Evolutionary conservation across 1,140 invertebrate species (phyloP).

Genomic region (Orchestia grillus): DNA sequence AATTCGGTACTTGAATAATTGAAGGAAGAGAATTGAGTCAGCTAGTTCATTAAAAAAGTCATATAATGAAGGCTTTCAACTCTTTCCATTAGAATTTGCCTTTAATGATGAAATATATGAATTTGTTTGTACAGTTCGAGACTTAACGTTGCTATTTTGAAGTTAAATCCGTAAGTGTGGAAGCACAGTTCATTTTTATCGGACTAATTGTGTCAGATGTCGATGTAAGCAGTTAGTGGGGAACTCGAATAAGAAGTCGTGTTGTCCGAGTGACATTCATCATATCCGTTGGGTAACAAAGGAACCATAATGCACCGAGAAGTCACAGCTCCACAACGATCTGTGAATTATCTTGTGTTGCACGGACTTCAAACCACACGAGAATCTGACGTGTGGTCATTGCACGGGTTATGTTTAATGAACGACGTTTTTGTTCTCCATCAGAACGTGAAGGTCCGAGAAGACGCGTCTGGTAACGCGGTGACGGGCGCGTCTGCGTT

Average conservation of each 20-base stretch:
- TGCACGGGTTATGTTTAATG: neutral
- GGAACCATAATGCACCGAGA: no score
- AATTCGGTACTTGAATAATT: neutral
- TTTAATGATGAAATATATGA: no score
- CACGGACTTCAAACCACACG: neutral
- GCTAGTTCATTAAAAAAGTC: neutral
- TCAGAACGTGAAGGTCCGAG: slow-evolving; percentile 77
- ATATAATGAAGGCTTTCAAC: neutral
- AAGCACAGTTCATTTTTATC: neutral
- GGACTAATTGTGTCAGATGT: no score
- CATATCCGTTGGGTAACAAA: no score
- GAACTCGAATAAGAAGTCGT: no score
- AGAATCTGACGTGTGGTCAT: neutral
- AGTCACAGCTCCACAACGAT: no score
- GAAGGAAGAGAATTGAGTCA: neutral
- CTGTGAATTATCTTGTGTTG: no score
- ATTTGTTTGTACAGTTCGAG: no score
- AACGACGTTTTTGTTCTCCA: neutral
- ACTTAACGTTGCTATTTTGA: no score
- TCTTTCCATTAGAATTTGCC: no score
- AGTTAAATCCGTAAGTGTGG: neutral
- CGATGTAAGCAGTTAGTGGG: no score
- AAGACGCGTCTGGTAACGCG: slow-evolving; percentile 74
- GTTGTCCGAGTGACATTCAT: no score
- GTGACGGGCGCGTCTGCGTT: slow-evolving; percentile 81